Percentiles rank a stretch among this genome's conserved stretches.
Evolutionary conservation across 1,140 invertebrate species (phyloP).

Genomic region (Cyclina sinensis): DNA sequence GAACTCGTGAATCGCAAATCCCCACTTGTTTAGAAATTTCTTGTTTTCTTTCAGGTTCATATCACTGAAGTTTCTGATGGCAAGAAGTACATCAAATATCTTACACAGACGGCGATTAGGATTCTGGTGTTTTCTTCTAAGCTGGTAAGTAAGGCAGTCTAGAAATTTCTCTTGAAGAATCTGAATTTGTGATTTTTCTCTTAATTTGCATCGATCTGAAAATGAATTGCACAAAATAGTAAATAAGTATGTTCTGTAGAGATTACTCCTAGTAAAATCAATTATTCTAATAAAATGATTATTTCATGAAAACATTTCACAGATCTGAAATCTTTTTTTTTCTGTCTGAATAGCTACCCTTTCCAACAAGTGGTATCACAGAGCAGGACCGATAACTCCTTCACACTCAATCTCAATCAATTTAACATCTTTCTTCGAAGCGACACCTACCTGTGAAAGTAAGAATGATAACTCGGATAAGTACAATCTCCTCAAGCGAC

Average conservation of each 20-base stretch:
- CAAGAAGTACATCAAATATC: constrained; percentile 43
- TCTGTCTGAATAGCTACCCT: too few species aligned
- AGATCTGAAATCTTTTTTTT: too few species aligned
- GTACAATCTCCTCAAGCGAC: constrained; percentile 46
- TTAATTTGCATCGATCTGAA: constrained; percentile 35
- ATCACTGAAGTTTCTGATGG: constrained; percentile 6
- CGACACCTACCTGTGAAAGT: constrained; percentile 51
- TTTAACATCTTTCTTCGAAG: too few species aligned
- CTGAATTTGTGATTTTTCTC: not conserved
- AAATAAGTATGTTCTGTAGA: too few species aligned
- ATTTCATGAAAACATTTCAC: too few species aligned
- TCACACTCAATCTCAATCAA: too few species aligned
- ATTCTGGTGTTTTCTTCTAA: not conserved
- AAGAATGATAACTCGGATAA: constrained; percentile 50
- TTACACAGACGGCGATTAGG: not conserved
- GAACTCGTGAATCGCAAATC: constrained; percentile 50
- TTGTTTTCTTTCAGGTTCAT: constrained; percentile 27
- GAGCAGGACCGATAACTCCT: too few species aligned
- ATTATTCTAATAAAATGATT: too few species aligned
- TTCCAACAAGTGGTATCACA: too few species aligned
- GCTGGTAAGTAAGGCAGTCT: constrained; percentile 35
- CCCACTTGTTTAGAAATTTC: constrained; percentile 50
- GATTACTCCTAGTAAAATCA: too few species aligned
- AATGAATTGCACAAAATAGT: too few species aligned
- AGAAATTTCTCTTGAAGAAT: constrained; percentile 32